phyloP scores from a whole-genome alignment of 2,888 invertebrate genomes.

The Orchestes rusci region DNA sequence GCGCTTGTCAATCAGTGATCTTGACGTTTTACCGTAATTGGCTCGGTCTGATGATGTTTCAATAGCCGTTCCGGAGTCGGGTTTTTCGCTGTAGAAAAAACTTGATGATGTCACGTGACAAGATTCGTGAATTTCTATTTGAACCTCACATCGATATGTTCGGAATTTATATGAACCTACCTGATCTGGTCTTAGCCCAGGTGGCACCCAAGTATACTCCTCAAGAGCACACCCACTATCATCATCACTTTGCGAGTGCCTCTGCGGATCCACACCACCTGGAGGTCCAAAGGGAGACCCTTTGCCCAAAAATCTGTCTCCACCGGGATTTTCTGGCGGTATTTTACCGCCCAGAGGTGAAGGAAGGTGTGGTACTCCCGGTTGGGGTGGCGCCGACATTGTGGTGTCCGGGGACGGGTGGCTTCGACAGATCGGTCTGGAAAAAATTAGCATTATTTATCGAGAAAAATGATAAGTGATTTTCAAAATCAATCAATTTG shows the following conservation, averaged over 20 bases:
- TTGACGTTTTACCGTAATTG: too few relatives aligned
- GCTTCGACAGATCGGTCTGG: conserved; percentile 78
- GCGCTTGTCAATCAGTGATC: too few relatives aligned
- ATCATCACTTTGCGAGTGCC: conserved; percentile 91
- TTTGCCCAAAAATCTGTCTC: conserved; percentile 54
- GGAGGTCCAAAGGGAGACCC: conserved; percentile 47
- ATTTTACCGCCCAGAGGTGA: conserved; percentile 38
- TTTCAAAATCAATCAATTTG: too few relatives aligned
- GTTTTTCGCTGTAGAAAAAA: too few relatives aligned
- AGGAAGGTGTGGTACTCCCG: conserved; percentile 38
- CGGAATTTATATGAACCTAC: too few relatives aligned
- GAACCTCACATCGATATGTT: too few relatives aligned
- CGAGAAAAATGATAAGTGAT: conserved; percentile 1
- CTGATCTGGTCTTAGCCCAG: conserved; percentile 92
- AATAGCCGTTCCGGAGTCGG: too few relatives aligned
- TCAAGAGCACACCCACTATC: conserved; percentile 97
- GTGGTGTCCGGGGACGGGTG: conserved; percentile 60
- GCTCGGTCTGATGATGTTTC: too few relatives aligned
- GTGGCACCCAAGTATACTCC: conserved; percentile 98
- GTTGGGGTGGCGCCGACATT: conserved; percentile 29
- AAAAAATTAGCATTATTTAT: too few relatives aligned
- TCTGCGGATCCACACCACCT: conserved; percentile 62
- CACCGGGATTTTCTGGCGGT: conserved; percentile 44
- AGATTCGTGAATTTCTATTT: too few relatives aligned
- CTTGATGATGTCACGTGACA: too few relatives aligned